A percentile compares a stretch with the other conserved stretches of the same genome.
These are phyloP conservation scores for Ylistrum balloti DNA, from an alignment of 1,140 invertebrate genomes.

Conservation along the genomic window DNA sequence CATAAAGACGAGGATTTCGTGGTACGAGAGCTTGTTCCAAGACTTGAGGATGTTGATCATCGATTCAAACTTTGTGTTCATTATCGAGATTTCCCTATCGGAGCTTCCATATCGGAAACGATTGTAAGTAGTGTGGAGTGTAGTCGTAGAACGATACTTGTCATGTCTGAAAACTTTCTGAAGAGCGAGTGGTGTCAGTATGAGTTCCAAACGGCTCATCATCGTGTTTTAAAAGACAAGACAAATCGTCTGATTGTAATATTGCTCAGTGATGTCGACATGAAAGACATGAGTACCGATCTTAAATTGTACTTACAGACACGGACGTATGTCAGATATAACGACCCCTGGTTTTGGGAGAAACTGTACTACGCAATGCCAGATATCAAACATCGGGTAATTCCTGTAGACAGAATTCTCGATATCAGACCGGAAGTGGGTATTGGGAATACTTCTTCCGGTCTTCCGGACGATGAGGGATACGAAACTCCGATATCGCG, in stretches of 20 bases:
- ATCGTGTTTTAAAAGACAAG: slow-evolving; percentile 63
- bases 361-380: slow-evolving; percentile 95
- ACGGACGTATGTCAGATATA: slow-evolving; percentile 86
- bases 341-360: slow-evolving; percentile 94
- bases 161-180: slow-evolving; percentile 50
- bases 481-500: slow-evolving; percentile 58
- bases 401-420: background rate
- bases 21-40: slow-evolving; percentile 67
- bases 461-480: slow-evolving; percentile 54
- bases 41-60: slow-evolving; percentile 68
- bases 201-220: slow-evolving; percentile 72
- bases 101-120: slow-evolving; percentile 70
- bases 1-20: slow-evolving; percentile 72
- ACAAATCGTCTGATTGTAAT: slow-evolving; percentile 65
- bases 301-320: slow-evolving; percentile 82
- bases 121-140: slow-evolving; percentile 67
- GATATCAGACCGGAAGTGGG: slow-evolving; percentile 28
- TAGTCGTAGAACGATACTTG: slow-evolving; percentile 68
- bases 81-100: slow-evolving; percentile 71
- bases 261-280: slow-evolving; percentile 62
- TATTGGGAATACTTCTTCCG: slow-evolving; percentile 6
- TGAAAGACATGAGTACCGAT: slow-evolving; percentile 61
- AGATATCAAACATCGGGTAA: slow-evolving; percentile 49
- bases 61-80: slow-evolving; percentile 73
- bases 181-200: slow-evolving; percentile 73